Conservation (phyloP, 2,113 vertebrate genomes). For the Otis tarda region DNA sequence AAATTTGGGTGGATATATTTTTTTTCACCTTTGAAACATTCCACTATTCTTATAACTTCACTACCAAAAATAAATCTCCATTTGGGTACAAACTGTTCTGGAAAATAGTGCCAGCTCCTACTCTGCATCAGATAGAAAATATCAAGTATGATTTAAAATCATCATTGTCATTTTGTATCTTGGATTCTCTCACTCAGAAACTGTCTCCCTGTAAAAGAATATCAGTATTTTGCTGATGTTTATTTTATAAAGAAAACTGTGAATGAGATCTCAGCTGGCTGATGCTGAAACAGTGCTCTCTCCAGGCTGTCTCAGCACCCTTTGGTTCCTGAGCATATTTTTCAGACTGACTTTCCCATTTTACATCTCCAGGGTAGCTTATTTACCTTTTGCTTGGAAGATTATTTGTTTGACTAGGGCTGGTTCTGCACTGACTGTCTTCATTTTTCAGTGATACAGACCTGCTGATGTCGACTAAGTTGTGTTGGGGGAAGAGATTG, state of each 20-base stretch:
- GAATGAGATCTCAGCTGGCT: background rate
- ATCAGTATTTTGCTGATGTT: background rate
- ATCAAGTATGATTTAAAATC: background rate
- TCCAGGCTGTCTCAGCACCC: background rate
- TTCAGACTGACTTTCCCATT: background rate
- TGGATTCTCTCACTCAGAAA: background rate
- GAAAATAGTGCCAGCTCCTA: background rate
- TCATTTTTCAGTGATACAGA: background rate
- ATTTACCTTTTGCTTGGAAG: background rate
- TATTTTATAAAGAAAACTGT: background rate
- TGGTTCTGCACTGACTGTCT: background rate
- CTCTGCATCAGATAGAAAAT: background rate
- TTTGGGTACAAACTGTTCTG: background rate
- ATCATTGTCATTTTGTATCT: background rate
- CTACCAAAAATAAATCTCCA: background rate
- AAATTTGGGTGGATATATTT: background rate
- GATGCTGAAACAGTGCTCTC: background rate
- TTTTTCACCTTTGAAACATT: background rate
- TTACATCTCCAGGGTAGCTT: background rate
- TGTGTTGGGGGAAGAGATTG: background rate
- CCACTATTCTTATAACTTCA: background rate
- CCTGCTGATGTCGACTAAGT: background rate
- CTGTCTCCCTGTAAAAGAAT: background rate
- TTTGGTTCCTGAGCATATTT: background rate
- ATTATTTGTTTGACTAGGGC: background rate